Conservation (phyloP, 2,113 vertebrate genomes). For the Aspidoscelis tigris region DNA sequence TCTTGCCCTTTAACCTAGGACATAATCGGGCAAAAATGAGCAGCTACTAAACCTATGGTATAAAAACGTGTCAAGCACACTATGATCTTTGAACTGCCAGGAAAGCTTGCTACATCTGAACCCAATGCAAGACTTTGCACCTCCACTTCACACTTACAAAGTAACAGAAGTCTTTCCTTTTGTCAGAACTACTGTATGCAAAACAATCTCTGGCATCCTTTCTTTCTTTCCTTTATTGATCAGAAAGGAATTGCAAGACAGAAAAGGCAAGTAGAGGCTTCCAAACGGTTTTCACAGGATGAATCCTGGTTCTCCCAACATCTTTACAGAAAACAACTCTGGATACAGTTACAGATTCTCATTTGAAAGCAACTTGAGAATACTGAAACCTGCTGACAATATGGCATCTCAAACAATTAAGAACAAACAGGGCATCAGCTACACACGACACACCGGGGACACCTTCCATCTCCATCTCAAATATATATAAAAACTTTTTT, state of each 20-base stretch:
- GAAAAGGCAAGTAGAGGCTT: no score
- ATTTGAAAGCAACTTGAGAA: background rate
- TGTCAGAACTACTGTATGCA: slow-evolving; percentile 53
- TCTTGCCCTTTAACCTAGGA: slow-evolving; percentile 66
- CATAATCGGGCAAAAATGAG: slow-evolving; percentile 49
- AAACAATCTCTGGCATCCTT: slow-evolving; percentile 5
- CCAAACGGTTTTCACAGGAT: no score
- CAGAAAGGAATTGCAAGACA: no score
- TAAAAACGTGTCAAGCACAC: slow-evolving; percentile 63
- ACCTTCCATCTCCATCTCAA: no score
- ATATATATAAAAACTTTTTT: no score
- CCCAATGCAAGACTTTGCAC: slow-evolving; percentile 74
- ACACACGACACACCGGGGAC: no score
- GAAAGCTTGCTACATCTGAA: slow-evolving; percentile 21
- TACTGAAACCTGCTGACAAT: background rate
- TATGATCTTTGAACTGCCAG: slow-evolving; percentile 73
- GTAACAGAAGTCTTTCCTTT: slow-evolving; percentile 44
- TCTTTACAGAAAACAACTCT: background rate
- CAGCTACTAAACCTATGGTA: slow-evolving; percentile 38
- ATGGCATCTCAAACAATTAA: no score
- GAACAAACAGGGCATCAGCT: no score
- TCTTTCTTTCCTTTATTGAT: no score
- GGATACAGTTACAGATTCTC: background rate
- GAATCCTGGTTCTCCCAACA: no score
- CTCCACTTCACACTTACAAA: slow-evolving; percentile 52